Conservation (phyloP, 2,113 vertebrate genomes). For the Tetrao urogallus region DNA sequence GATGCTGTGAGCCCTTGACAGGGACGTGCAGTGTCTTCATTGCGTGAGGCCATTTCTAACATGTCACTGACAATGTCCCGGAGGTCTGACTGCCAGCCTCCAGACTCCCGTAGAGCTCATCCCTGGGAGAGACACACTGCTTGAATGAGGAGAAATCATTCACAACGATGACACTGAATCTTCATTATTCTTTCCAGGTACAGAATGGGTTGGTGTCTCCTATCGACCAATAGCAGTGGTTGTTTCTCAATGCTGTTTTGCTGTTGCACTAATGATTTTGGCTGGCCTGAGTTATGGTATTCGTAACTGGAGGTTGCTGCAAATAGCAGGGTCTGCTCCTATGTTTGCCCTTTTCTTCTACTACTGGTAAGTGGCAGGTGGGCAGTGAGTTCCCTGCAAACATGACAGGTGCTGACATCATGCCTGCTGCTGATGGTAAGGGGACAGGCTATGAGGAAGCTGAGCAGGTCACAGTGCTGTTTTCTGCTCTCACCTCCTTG, state of each 20-base stretch:
- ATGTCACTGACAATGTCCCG: background rate
- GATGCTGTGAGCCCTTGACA: background rate
- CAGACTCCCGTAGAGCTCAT: no score
- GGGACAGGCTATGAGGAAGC: no score
- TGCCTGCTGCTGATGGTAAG: no score
- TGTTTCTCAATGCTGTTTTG: slow-evolving; percentile 66
- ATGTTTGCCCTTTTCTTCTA: slow-evolving; percentile 75
- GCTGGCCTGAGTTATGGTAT: slow-evolving; percentile 82
- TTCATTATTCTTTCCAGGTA: slow-evolving; percentile 61
- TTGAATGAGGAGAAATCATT: background rate
- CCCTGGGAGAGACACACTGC: no score
- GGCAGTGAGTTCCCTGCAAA: background rate
- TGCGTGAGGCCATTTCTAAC: background rate
- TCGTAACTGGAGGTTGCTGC: slow-evolving; percentile 85
- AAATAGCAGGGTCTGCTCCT: slow-evolving; percentile 79
- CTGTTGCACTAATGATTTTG: slow-evolving; percentile 77
- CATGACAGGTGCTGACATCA: background rate
- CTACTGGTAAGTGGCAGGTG: slow-evolving; percentile 77
- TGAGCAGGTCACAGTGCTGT: background rate
- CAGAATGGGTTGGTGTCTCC: slow-evolving; percentile 86
- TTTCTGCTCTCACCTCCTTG: background rate
- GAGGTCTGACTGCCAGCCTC: background rate
- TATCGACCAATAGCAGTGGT: slow-evolving; percentile 76
- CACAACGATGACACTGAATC: background rate
- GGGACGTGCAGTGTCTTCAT: background rate